Base-by-base conservation (phyloP, 1,140 invertebrate species). In the Holcopasites calliopsidis region DNA sequence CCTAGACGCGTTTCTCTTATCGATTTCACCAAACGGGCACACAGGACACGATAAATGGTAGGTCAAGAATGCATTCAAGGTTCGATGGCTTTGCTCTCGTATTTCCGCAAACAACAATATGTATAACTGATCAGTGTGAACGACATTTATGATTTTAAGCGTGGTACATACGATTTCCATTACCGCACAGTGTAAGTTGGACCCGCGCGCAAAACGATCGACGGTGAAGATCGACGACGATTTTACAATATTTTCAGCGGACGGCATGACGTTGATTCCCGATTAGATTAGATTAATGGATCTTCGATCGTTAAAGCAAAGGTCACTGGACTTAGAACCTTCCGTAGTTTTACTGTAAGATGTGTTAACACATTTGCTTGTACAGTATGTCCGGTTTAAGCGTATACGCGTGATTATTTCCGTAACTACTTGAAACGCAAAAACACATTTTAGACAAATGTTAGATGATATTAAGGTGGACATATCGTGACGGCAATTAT, bases 221-320 rank as follows among this genome's bases (percentile, higher is more conserved):
- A 23, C 1, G 2, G 5, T 6, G 11, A 33, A 38, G 7, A 13
- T 16, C 10, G 5, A 44, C 5, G 1, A 4, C 4, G 3, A 57
- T 18, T 16, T 16, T 11, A 21, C 3, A 23, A 35, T 4, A 70
- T 33, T 42, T n/a, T n/a, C n/a, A n/a, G n/a, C 28, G 3, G 11
- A 16, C n/a, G 18, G 40, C 13, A 21, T 8, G 11, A 3, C 2
- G 21, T 44, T 33, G 50, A 82, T 71, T 3, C 11, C 54, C 44
- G 76, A 85, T 79, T 85, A 85, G 80, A 81, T 83, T 79, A 85
- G 83, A 81, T 79, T 81, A 70, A 69, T 33, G 40, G 21, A 77
- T 66, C 31, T 44, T 35, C 55, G 60, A 60, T 70, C 42, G 35
- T 18, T 33, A 16, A 31, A 44, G 18, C 49, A 31, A 65, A 70